phyloP scores from a whole-genome alignment of 2,113 vertebrate genomes.

The Theristicus caerulescens region DNA sequence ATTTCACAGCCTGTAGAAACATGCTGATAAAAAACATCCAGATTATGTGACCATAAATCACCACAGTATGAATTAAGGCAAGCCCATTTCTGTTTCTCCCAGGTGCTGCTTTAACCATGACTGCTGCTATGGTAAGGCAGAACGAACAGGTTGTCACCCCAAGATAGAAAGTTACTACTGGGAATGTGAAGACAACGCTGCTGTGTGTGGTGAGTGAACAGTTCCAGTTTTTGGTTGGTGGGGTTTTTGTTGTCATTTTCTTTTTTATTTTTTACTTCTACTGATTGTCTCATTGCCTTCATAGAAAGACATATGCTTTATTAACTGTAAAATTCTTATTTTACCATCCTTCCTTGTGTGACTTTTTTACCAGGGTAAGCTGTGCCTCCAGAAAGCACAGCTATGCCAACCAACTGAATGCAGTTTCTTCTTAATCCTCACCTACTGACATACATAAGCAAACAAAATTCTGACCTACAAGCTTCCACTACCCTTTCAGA shows the following conservation, averaged over 20 bases:
- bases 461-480: neutral
- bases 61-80: neutral
- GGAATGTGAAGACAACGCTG: constrained; percentile 38
- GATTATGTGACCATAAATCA: neutral
- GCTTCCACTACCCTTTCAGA: neutral
- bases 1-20: neutral
- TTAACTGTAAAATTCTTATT: neutral
- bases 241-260: rapidly evolving
- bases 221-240: neutral
- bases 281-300: neutral
- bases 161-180: constrained; percentile 70
- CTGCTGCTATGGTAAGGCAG: constrained; percentile 68
- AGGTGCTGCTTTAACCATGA: constrained; percentile 76
- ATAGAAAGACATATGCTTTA: neutral
- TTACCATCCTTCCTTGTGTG: neutral
- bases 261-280: neutral
- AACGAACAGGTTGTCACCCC: constrained; percentile 59
- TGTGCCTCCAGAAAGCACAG: neutral
- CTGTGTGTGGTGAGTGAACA: constrained; percentile 67
- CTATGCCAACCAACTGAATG: neutral
- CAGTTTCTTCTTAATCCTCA: neutral
- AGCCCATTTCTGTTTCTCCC: neutral
- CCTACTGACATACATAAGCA: neutral
- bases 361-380: neutral
- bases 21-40: neutral